Evolutionary conservation across 2,797 vertebrate genomes (phyloP).

Genomic region (Sandelia bainsii): DNA sequence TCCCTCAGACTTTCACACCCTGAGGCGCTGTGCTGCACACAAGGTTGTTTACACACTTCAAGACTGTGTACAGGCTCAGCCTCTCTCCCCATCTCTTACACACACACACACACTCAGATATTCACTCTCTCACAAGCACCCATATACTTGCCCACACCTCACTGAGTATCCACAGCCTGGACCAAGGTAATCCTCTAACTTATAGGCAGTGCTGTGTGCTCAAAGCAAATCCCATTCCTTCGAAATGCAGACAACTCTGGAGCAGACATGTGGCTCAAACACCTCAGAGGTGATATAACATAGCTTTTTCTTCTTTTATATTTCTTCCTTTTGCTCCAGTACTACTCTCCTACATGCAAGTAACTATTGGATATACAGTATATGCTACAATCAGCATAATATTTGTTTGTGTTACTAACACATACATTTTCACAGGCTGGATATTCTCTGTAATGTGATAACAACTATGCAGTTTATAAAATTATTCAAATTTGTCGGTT

Average conservation of each 20-base stretch:
- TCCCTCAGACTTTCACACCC: conserved; percentile 72
- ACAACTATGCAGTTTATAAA: too few relatives aligned
- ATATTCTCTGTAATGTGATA: too few relatives aligned
- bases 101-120: conserved; percentile 59
- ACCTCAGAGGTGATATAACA: conserved; percentile 53
- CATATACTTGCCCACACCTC: conserved; percentile 63
- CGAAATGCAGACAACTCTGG: conserved; percentile 65
- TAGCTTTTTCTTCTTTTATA: conserved; percentile 21
- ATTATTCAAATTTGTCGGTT: neutral
- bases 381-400: neutral
- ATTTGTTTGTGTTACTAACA: neutral
- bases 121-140: conserved; percentile 58
- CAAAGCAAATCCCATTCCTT: conserved; percentile 64
- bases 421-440: neutral
- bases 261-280: conserved; percentile 59
- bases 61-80: conserved; percentile 61
- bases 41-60: conserved; percentile 77
- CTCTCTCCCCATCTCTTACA: conserved; percentile 57
- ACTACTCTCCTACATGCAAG: conserved; percentile 6
- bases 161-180: conserved; percentile 52
- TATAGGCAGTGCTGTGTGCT: conserved; percentile 65
- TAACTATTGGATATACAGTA: neutral
- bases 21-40: conserved; percentile 70
- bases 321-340: conserved; percentile 6
- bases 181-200: conserved; percentile 73